These are phyloP conservation scores for Acronicta aceris DNA, from an alignment of 2,888 invertebrate genomes.

Conservation along the genomic window DNA sequence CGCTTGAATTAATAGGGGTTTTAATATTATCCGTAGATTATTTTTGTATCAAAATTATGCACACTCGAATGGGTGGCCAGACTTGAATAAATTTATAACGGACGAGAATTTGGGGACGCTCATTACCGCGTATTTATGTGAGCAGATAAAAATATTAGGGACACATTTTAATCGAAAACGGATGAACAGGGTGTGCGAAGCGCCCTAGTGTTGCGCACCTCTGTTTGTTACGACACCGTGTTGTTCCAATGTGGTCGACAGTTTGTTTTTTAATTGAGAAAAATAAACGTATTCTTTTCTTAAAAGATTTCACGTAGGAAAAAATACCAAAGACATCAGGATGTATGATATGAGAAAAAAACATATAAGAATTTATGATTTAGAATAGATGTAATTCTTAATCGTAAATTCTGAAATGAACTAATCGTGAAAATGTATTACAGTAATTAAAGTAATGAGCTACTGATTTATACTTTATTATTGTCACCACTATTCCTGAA, in stretches of 20 bases:
- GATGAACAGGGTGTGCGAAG: constrained; percentile 75
- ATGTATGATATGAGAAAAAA: no score
- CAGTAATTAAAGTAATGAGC: no score
- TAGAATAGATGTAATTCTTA: no score
- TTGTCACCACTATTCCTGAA: no score
- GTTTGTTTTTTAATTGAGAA: not conserved
- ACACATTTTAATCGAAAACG: constrained; percentile 86
- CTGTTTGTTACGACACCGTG: constrained; percentile 28
- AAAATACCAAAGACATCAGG: no score
- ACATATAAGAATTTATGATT: no score
- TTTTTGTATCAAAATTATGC: constrained; percentile 88
- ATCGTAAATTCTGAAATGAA: no score
- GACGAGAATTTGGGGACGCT: constrained; percentile 84
- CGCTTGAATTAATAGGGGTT: constrained; percentile 78
- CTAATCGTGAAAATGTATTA: no score
- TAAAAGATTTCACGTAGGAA: no score
- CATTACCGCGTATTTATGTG: constrained; percentile 88
- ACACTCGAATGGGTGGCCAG: constrained; percentile 82
- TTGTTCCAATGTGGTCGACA: constrained; percentile 6
- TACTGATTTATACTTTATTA: no score
- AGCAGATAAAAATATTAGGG: constrained; percentile 89
- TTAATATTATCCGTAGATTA: constrained; percentile 83
- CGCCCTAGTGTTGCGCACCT: constrained; percentile 55
- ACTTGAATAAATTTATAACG: constrained; percentile 87
- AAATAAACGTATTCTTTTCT: no score